These are phyloP conservation scores for Triops cancriformis DNA, from an alignment of 1,140 invertebrate species.

Conservation along the genomic window DNA sequence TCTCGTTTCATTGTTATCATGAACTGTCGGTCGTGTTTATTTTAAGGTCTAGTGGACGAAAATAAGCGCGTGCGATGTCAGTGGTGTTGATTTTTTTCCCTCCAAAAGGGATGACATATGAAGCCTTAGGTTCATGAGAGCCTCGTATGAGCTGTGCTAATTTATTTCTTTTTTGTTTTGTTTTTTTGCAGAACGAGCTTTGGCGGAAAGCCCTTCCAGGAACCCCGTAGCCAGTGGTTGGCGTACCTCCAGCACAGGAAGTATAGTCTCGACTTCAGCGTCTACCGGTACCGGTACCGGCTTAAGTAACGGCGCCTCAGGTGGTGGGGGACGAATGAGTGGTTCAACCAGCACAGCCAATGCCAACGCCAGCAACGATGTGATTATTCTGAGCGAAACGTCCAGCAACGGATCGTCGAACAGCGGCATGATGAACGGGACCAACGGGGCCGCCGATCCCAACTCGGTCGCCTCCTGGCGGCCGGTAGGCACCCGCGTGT, in stretches of 20 bases:
- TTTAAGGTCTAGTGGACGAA: not conserved
- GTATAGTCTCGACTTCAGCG: not conserved
- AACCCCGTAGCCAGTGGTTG: constrained; percentile 4
- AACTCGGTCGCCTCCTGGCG: constrained; percentile 16
- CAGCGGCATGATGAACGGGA: constrained; percentile 18
- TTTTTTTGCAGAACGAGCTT: not conserved
- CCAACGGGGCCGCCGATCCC: not conserved
- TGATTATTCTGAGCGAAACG: constrained; percentile 23
- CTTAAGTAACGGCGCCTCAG: constrained; percentile 16
- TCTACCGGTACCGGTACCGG: constrained; percentile 19
- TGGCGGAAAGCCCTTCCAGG: not conserved
- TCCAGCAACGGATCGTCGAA: constrained; percentile 10
- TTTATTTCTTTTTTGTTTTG: not conserved
- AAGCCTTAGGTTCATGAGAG: not conserved
- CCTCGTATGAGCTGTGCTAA: not conserved
- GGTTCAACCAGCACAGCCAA: constrained; percentile 20
- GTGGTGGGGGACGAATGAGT: constrained; percentile 9
- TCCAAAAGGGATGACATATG: not conserved
- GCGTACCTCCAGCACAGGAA: not conserved
- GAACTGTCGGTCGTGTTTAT: not conserved
- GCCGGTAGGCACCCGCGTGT: constrained; percentile 22
- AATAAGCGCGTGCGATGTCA: not conserved
- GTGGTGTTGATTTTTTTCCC: not conserved
- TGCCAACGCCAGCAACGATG: constrained; percentile 17
- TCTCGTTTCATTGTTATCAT: too few species aligned